Base-by-base conservation (phyloP, 2,888 invertebrate species). In the Apodemia zela region DNA sequence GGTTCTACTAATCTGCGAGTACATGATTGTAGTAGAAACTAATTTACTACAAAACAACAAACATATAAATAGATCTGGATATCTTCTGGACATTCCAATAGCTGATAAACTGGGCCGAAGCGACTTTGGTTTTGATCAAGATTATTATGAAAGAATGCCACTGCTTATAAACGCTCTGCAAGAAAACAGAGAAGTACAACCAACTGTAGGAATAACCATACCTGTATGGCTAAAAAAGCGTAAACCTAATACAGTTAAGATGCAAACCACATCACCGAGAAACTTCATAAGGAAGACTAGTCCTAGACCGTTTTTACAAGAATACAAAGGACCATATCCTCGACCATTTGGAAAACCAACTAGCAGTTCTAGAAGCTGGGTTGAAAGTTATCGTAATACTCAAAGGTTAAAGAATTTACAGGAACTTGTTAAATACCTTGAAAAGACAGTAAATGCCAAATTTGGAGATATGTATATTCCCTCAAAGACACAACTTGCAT, bases 1-100 rank as follows among this genome's bases (percentile, higher is more conserved):
- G 81, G 87, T 90, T 84, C 82, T 91, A 82, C 87, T 91, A 70
- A 89, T 90, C 84, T 91, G 88, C 80, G 91, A 91, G 77, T 88
- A 90, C 75, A 79, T 84, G 75, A 87, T 90, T 81, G 87, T 85
- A 73, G 87, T 89, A 85, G 89, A 89, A 84, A 84, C 85, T 73
- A 85, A 74, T 71, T 72, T 79, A 84, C 84, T 87, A 87, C 87
- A 87, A 85, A 87, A 72, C 5, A 15, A 15, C 63, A 79, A 68
- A 63, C 77, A 71, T 69, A 67, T 65, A 54, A 74, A 76, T 66
- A 76, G 66, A 66, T 75, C 72, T 67, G 75, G 70, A 63, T 70
- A 72, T 60, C 71, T 72, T 60, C 71, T 74, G 59, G 74, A 76
- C 59, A 80, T 83, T 35, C 91, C 91, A 10, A 76, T 85, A 49